Evolutionary conservation across 2,113 vertebrate species (phyloP).

Genomic region (Rhegmatorhina hoffmannsi): DNA sequence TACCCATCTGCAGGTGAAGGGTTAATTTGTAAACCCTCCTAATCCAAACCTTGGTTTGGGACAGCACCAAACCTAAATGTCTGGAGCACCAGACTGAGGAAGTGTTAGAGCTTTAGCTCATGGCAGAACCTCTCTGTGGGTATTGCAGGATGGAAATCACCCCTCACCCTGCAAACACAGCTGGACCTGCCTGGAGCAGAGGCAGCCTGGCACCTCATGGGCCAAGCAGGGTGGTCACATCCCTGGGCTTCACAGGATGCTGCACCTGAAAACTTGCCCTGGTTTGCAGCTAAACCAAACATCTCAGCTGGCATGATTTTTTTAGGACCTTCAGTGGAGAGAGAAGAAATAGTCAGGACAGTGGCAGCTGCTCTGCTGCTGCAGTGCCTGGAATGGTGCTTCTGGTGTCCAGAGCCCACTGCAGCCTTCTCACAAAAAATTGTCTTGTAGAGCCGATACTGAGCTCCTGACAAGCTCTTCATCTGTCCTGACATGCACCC

Average conservation of each 20-base stretch:
- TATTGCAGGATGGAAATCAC: neutral
- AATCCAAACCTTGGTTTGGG: neutral
- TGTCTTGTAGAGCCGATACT: neutral
- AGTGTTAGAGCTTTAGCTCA: neutral
- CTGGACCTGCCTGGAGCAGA: neutral
- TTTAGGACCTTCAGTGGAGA: neutral
- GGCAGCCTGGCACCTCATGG: neutral
- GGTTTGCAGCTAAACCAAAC: neutral
- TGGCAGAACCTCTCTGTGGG: neutral
- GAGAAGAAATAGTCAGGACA: neutral
- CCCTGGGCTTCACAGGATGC: neutral
- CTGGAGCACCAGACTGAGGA: neutral
- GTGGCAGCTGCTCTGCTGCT: neutral
- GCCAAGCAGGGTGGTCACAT: neutral
- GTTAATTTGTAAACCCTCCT: neutral
- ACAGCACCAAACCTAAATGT: neutral
- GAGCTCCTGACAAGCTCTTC: conserved; percentile 15
- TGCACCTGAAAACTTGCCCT: neutral
- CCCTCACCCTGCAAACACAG: neutral
- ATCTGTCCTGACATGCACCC: neutral
- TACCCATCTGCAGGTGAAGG: neutral
- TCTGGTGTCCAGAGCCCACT: neutral
- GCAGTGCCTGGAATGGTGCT: neutral
- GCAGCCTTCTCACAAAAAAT: neutral
- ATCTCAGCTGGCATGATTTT: neutral